Evolutionary conservation across 2,888 invertebrate genomes (phyloP).

Genomic region (Ornithoptera alexandrae): DNA sequence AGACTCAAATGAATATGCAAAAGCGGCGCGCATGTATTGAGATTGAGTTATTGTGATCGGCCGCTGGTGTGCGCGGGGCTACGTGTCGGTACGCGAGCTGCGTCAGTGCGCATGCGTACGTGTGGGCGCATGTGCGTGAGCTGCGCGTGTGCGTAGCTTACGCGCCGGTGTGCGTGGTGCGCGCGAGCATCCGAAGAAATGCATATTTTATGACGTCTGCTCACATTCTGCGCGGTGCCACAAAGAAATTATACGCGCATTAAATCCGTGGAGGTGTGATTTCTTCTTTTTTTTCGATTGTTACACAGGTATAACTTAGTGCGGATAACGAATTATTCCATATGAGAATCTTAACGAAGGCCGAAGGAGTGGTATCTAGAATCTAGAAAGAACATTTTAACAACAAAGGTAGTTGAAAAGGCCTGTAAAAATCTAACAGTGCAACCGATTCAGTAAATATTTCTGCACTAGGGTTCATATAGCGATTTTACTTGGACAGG

Average conservation of each 20-base stretch:
- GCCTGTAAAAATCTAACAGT: too few species aligned
- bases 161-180: slow-evolving; percentile 35
- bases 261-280: slow-evolving; percentile 75
- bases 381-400: background rate
- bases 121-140: slow-evolving; percentile 32
- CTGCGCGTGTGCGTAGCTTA: slow-evolving; percentile 29
- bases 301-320: slow-evolving; percentile 38
- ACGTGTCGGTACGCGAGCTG: slow-evolving; percentile 31
- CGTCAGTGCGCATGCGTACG: slow-evolving; percentile 33
- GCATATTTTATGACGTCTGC: slow-evolving; percentile 80
- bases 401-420: background rate
- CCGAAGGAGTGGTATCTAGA: background rate
- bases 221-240: slow-evolving; percentile 79
- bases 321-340: slow-evolving; percentile 24
- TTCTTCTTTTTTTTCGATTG: slow-evolving; percentile 42
- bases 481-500: too few species aligned
- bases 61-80: slow-evolving; percentile 49
- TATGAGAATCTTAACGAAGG: slow-evolving; percentile 6
- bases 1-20: slow-evolving; percentile 77
- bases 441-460: too few species aligned
- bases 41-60: slow-evolving; percentile 75
- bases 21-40: slow-evolving; percentile 62
- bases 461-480: too few species aligned
- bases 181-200: slow-evolving; percentile 71
- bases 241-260: slow-evolving; percentile 81